A percentile compares a stretch with the other conserved stretches of the same genome.
phyloP scores from a whole-genome alignment of 2,113 vertebrate species.

The Odobenus rosmarus region DNA sequence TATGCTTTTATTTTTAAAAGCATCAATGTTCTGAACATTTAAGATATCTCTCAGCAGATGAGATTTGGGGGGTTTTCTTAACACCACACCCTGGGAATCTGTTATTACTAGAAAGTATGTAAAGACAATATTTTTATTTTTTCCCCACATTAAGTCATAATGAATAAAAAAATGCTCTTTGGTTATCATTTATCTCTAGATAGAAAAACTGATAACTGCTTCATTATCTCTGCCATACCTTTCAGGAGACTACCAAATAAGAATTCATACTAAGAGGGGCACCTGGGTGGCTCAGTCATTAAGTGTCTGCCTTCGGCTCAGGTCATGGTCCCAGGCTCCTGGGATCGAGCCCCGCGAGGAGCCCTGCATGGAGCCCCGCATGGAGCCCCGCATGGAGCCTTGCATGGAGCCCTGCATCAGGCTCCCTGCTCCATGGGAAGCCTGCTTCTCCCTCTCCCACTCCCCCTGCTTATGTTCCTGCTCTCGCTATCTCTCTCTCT shows the following conservation, averaged over 20 bases:
- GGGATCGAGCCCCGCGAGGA: too few relatives aligned
- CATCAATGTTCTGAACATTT: neutral
- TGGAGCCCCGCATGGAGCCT: too few relatives aligned
- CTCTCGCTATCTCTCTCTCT: too few relatives aligned
- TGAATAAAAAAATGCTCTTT: neutral
- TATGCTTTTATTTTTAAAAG: neutral
- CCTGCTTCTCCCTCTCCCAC: too few relatives aligned
- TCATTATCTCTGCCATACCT: neutral
- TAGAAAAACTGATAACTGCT: neutral
- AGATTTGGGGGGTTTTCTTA: neutral
- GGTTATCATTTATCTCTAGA: neutral
- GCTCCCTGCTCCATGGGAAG: too few relatives aligned
- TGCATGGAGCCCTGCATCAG: too few relatives aligned
- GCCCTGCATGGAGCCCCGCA: too few relatives aligned
- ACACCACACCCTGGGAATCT: neutral
- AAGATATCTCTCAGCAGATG: neutral
- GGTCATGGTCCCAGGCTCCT: too few relatives aligned
- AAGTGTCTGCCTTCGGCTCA: too few relatives aligned
- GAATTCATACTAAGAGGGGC: neutral
- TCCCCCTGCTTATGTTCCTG: too few relatives aligned
- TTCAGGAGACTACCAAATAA: neutral
- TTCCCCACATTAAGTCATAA: neutral
- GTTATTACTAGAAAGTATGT: neutral
- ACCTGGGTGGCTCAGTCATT: too few relatives aligned
- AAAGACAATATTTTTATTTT: neutral